Conservation (phyloP, 2,113 vertebrate genomes). For the Vanacampus margaritifer region DNA sequence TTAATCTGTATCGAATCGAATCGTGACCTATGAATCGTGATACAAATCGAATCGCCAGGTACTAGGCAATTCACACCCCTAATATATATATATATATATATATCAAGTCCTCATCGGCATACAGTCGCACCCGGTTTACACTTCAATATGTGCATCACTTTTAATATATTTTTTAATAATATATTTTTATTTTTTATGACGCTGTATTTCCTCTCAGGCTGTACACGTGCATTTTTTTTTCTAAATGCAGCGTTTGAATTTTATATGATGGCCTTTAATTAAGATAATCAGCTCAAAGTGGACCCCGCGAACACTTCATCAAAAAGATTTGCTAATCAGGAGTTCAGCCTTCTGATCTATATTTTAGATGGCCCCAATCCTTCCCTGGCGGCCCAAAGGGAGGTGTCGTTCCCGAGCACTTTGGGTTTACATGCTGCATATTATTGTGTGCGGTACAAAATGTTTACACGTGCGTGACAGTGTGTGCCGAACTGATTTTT, state of each 20-base stretch:
- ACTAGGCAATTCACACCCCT: too few species aligned
- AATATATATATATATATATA: too few species aligned
- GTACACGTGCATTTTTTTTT: not conserved
- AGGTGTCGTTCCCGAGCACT: slow-evolving; percentile 31
- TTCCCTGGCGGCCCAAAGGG: slow-evolving; percentile 25
- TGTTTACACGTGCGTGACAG: slow-evolving; percentile 3
- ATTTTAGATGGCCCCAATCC: slow-evolving; percentile 46
- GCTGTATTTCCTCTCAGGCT: too few species aligned
- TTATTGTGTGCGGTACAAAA: slow-evolving; percentile 15
- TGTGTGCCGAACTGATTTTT: slow-evolving; percentile 15
- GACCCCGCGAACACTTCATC: slow-evolving; percentile 42
- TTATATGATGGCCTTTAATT: slow-evolving; percentile 58
- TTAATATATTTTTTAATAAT: too few species aligned
- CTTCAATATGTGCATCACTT: too few species aligned
- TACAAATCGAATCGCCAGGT: too few species aligned
- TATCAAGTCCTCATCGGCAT: too few species aligned
- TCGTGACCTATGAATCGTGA: too few species aligned
- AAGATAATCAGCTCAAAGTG: slow-evolving; percentile 54
- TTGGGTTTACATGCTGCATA: slow-evolving; percentile 14
- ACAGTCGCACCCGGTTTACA: too few species aligned
- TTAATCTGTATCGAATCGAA: too few species aligned
- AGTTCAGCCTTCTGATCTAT: slow-evolving; percentile 54
- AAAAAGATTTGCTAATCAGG: slow-evolving; percentile 61
- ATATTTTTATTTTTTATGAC: too few species aligned
- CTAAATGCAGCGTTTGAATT: slow-evolving; percentile 26